phyloP scores from a whole-genome alignment of 2,113 vertebrate genomes.

The Tetrax tetrax region DNA sequence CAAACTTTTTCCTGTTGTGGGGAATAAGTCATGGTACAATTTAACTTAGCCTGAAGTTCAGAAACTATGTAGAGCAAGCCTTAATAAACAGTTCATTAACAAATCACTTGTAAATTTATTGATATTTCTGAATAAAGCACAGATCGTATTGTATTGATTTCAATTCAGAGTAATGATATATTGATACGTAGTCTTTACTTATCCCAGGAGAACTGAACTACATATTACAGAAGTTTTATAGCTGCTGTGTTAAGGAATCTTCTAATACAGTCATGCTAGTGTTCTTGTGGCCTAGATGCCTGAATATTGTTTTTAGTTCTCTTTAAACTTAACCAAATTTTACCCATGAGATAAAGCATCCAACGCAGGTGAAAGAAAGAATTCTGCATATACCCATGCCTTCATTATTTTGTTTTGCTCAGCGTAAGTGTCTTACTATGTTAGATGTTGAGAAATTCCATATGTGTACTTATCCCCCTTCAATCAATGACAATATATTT shows the following conservation, averaged over 20 bases:
- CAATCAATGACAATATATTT: neutral
- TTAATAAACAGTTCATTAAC: neutral
- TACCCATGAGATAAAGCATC: neutral
- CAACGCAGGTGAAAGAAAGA: rapidly evolving
- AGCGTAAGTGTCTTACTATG: neutral
- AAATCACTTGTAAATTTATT: neutral
- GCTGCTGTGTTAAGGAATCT: neutral
- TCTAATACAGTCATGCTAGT: neutral
- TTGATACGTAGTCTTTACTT: neutral
- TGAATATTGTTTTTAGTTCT: neutral
- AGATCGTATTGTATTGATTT: neutral
- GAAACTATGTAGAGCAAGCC: neutral
- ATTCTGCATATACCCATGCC: neutral
- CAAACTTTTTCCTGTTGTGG: neutral
- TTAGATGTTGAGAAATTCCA: neutral
- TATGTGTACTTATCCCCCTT: neutral
- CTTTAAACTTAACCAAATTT: neutral
- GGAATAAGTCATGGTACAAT: neutral
- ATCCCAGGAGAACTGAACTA: neutral
- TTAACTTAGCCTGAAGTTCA: neutral
- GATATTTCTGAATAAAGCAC: neutral
- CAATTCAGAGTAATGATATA: neutral
- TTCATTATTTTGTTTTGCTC: neutral
- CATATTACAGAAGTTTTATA: neutral
- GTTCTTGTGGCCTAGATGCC: neutral